Evolutionary conservation across 1,140 invertebrate genomes (phyloP), one percentile per base, ranked within the genome.

Genomic region (Saxidomus purpurata): DNA sequence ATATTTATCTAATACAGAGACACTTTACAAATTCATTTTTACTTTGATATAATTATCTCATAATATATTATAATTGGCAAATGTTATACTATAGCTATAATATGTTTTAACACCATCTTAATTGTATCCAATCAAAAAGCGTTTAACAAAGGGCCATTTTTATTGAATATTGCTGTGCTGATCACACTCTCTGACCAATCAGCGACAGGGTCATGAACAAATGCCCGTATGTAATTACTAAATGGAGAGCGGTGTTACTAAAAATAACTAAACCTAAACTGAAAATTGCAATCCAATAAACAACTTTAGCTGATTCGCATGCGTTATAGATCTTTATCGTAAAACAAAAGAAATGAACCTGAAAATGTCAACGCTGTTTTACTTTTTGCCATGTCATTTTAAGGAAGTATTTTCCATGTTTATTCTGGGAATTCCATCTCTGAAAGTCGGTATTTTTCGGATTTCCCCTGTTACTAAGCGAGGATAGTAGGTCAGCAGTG

Each of bases 131-230:
- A 88, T 88, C 49, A 69, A 67, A 88, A 79, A 8, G 17, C 28
- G 19, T 79, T 59, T 88, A 52, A 81, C 77, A 63, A 69, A 47
- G 40, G 9, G 17, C 11, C 40, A 4, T 63, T 55, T 79, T 88
- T 77, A 88, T 88, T 88, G 86, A 88, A 88, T 88, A 88, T 80
- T 74, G 80, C 86, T 69, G 86, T 88, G 77, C 86, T 81, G 77
- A 88, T 88, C 86, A 79, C 31, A 36, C 76, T 69, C 67, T 69
- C 71, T 81, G 86, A 47, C 86, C 86, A 88, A 88, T 88, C 74
- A 81, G 55, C 76, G 86, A 36, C n/a, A n/a, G 77, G 86, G 86
- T 88, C 86, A 88, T 81, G 76, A 81, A 79, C 86, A 88, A 88
- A 74, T 81, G 86, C 86, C 86, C 86, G 86, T 88, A 88, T 88